These are phyloP conservation scores for Choloepus hoffmanni DNA, from an alignment of 2,113 vertebrate species.

Conservation along the genomic window DNA sequence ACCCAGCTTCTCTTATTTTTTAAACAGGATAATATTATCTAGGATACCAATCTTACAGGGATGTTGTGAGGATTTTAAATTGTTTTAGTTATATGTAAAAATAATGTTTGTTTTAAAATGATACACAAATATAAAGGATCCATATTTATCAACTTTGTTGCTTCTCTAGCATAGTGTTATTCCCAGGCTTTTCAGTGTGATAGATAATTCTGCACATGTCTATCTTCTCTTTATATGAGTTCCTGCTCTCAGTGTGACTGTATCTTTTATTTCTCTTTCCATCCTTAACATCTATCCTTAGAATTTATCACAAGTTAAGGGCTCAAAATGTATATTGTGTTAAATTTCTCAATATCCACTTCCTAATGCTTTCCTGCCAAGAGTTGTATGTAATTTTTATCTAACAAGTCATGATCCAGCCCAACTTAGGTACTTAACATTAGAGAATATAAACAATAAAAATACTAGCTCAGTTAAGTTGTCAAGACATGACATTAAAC, in stretches of 20 bases:
- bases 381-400: neutral
- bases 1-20: neutral
- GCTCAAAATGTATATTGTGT: neutral
- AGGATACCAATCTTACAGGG: neutral
- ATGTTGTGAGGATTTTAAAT: neutral
- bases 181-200: neutral
- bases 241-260: neutral
- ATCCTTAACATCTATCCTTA: neutral
- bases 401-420: neutral
- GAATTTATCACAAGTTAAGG: neutral
- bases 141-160: neutral
- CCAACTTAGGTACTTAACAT: constrained; percentile 5
- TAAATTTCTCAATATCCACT: neutral
- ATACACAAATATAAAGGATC: neutral
- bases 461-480: neutral
- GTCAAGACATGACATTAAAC: neutral
- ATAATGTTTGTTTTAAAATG: neutral
- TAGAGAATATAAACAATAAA: neutral
- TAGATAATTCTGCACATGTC: neutral
- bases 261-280: neutral
- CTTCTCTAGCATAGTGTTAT: neutral
- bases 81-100: neutral
- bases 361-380: neutral
- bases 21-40: neutral
- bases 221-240: neutral